Base-by-base conservation (phyloP, 2,888 invertebrate species). In the Epistrophe grossulariae region DNA sequence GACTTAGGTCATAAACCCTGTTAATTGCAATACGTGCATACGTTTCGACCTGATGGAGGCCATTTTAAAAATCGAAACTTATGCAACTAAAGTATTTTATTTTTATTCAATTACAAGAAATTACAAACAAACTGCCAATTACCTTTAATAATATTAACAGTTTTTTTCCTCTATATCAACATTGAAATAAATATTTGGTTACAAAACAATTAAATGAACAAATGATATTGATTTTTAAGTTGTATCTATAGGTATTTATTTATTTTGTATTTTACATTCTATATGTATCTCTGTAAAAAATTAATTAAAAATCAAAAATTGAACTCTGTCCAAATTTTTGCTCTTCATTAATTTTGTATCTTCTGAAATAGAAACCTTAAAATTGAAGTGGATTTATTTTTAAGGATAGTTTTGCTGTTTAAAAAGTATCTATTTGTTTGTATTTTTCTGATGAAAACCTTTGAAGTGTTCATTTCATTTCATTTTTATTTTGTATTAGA, bases 391-490 rank as follows among this genome's bases (percentile, higher is more conserved):
- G 60, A 77, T 38, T 55, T 28, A 55, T n/a, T 55, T 45, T 59
- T 78, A 50, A 64, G 43, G 40, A 64, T n/a, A 55, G 17, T 55
- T 45, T 55, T 38, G 9, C 9, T 72, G 19, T 40, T 48, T 43
- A 17, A 55, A 40, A 2, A n/a, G n/a, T n/a, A n/a, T n/a, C n/a
- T 19, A 43, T 38, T 70, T 15, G 5, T 64, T 83, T 68, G 77
- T 64, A 52, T 17, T 74, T 55, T 59, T 50, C 13, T 35, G 13
- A 59, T 87, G 87, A 83, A 87, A 87, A 87, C 87, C 87, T 48
- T 85, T 79, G 57, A 78, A 71, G 31, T 70, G 40, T 55, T 43
- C 70, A 70, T 70, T 11, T 68, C n/a, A n/a, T 24, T 24, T 24
- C 2, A 2, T 24, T 62, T 40, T 43, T 52, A 8, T 70, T 40